phyloP scores from a whole-genome alignment of 1,140 invertebrate species.

The Heterodera schachtii region DNA sequence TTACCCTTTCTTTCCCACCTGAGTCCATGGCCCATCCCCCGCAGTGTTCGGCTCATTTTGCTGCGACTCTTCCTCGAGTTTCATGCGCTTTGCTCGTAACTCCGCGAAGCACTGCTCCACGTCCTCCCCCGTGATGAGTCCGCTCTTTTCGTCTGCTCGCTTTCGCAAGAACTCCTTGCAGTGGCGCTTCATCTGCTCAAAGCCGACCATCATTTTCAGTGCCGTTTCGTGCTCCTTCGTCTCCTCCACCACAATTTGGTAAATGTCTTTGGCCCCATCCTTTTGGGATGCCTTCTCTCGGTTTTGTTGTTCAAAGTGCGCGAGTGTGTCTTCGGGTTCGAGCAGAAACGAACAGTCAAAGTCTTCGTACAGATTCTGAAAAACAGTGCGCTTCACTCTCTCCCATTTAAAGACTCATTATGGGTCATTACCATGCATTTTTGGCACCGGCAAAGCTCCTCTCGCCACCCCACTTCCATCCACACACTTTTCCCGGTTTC shows the following conservation, averaged over 20 bases:
- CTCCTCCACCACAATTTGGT: conserved; percentile 34
- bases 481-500: conserved; percentile 23
- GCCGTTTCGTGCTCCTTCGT: conserved; percentile 44
- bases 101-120: conserved; percentile 47
- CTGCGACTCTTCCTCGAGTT: conserved; percentile 15
- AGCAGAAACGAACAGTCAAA: conserved; percentile 48
- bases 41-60: not conserved
- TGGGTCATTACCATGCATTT: conserved; percentile 42
- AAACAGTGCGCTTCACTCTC: conserved; percentile 32
- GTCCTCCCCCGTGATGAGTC: conserved; percentile 45
- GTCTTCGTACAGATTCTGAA: conserved; percentile 54
- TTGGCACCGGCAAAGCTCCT: conserved; percentile 39
- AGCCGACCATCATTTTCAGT: conserved; percentile 36
- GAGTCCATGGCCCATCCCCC: conserved; percentile 36
- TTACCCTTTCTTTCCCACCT: conserved; percentile 18
- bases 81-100: conserved; percentile 36
- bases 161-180: conserved; percentile 40
- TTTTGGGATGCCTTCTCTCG: not conserved
- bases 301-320: conserved; percentile 35
- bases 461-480: conserved; percentile 39
- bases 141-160: not conserved
- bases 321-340: conserved; percentile 52
- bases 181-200: conserved; percentile 47
- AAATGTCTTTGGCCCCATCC: conserved; percentile 38
- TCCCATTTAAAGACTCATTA: conserved; percentile 13